These are phyloP conservation scores for Nesoenas mayeri DNA, from an alignment of 2,113 vertebrate genomes.

Conservation along the genomic window DNA sequence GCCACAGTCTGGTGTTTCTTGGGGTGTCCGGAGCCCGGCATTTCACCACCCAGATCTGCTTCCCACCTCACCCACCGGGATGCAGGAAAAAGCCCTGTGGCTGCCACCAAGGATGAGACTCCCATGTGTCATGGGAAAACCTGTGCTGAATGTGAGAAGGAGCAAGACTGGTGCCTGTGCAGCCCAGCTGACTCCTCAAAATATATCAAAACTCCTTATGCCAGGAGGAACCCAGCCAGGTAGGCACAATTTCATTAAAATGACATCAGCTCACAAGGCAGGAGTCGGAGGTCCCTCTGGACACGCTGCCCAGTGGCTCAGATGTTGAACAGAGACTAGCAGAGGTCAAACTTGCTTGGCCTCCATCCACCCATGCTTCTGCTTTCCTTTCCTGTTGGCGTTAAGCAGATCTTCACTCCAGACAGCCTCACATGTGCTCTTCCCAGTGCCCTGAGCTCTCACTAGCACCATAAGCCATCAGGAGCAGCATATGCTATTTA, in stretches of 20 bases:
- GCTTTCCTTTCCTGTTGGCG: background rate
- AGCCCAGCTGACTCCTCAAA: conserved; percentile 17
- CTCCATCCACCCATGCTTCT: background rate
- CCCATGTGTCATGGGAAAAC: background rate
- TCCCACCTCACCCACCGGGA: background rate
- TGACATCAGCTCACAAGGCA: background rate
- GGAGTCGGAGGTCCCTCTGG: background rate
- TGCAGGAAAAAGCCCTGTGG: background rate
- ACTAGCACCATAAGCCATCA: background rate
- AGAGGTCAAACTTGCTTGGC: background rate
- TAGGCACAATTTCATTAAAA: conserved; percentile 55
- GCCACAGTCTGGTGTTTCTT: background rate
- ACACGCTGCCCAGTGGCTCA: background rate
- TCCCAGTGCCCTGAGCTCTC: background rate
- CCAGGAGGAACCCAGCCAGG: conserved; percentile 28
- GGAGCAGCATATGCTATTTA: background rate
- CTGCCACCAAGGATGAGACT: background rate
- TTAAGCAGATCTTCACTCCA: background rate
- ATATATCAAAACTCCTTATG: background rate
- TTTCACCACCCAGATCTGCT: background rate
- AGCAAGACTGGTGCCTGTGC: background rate
- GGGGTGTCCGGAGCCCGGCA: background rate
- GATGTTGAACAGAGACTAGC: background rate
- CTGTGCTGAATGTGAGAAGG: background rate
- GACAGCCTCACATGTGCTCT: background rate